Evolutionary conservation across 1,140 invertebrate genomes (phyloP), one percentile per base, ranked within the genome.

Genomic region (Anadara kagoshimensis): DNA sequence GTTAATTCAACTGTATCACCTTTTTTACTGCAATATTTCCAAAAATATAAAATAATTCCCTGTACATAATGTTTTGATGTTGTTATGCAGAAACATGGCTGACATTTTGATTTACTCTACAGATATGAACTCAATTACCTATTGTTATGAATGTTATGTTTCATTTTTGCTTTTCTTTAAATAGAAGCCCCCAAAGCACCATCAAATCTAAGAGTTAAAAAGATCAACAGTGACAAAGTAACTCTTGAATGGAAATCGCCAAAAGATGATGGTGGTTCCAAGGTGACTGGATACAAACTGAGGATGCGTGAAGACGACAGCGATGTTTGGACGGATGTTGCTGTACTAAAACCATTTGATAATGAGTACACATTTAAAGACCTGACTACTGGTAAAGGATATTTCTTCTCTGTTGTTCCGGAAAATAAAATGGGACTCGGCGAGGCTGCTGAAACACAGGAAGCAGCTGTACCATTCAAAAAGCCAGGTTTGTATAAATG

Each of bases 391-490:
- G 96, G 96, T 29, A 96, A 98, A 88, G 94, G 96, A 85, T 99
- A 99, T 86, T 96, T 98, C 89, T 99, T 99, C 89, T 93, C 97
- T 83, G 95, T 99, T 1, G 94, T 94, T 14, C 98, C 97, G 43
- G 93, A 97, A 36, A 99, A 99, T 90, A 95, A 96, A 44, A 96
- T 97, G 66, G 98, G 98, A 41, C 91, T 94, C 82, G 95, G 98
- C 56, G 95, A 96, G 90, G 94, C 96, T 26, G 97, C 96, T 71
- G 96, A 98, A 66, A 92, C 95, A 12, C 97, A 97, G 0, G 91
- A 94, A 66, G 91, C 94, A 18, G 93, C 98, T 58, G 93, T 66
- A 11, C 83, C 85, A 24, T 82, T 82, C 69, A 84, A 81, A 69
- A 81, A 80, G 26, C 67, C 78, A 57, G 79, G 84, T 88, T 65